These are phyloP conservation scores for Spondyliosoma cantharus DNA, from an alignment of 2,797 vertebrate genomes.

Conservation along the genomic window DNA sequence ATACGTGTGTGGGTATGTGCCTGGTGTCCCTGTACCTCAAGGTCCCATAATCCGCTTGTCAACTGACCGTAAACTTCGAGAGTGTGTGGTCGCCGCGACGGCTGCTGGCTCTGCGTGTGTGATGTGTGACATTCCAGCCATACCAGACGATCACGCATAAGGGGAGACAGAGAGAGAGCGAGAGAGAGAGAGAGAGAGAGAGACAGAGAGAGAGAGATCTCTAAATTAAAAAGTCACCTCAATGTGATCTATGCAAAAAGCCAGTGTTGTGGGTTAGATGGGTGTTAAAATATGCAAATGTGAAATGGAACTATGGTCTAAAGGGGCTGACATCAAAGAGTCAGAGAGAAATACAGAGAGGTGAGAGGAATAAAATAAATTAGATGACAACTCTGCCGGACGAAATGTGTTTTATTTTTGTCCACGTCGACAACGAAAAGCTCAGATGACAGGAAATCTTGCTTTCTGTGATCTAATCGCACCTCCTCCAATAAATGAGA, in stretches of 20 bases:
- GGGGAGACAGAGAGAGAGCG: neutral
- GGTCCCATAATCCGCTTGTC: constrained; percentile 78
- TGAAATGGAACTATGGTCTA: neutral
- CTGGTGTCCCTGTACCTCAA: constrained; percentile 58
- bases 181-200: neutral
- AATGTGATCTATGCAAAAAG: constrained; percentile 9
- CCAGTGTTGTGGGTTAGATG: neutral
- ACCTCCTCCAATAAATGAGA: no score
- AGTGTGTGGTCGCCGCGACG: constrained; percentile 69
- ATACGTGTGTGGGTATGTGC: constrained; percentile 11
- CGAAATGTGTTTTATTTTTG: neutral
- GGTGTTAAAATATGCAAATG: constrained; percentile 1
- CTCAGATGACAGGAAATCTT: no score
- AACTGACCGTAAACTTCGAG: constrained; percentile 74
- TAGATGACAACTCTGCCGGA: neutral
- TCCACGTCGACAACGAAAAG: no score
- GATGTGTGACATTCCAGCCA: constrained; percentile 83
- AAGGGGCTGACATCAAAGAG: constrained; percentile 13
- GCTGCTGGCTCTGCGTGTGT: constrained; percentile 62
- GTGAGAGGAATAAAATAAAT: neutral
- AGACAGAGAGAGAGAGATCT: neutral
- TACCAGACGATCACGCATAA: constrained; percentile 78
- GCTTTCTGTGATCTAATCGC: no score
- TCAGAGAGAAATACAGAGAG: neutral
- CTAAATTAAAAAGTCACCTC: constrained; percentile 20